These are phyloP conservation scores for Ceryle rudis DNA, from an alignment of 2,797 vertebrate species.

Conservation along the genomic window DNA sequence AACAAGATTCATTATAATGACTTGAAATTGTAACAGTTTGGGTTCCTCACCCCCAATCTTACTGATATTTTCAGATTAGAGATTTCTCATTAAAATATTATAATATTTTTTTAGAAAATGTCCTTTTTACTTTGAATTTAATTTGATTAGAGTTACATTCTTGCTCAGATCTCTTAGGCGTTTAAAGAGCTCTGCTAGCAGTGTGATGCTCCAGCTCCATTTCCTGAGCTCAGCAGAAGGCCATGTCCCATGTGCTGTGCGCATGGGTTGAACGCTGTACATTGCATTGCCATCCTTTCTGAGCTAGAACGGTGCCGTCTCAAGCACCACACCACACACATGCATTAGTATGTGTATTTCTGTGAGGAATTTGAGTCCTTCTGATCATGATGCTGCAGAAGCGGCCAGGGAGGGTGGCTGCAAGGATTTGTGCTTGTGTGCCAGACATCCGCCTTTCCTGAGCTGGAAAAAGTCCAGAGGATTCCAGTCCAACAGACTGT, in stretches of 20 bases:
- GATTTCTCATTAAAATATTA: background rate
- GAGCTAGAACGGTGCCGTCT: background rate
- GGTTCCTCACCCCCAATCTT: background rate
- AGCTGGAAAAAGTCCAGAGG: background rate
- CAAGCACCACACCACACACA: background rate
- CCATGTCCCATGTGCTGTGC: accelerated
- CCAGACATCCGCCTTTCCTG: background rate
- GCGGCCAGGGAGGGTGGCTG: background rate
- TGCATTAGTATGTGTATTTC: background rate
- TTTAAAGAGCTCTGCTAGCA: background rate
- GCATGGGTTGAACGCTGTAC: accelerated
- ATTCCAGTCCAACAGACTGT: background rate
- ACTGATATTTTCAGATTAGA: background rate
- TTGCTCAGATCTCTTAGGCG: background rate
- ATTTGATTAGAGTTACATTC: background rate
- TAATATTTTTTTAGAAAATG: background rate
- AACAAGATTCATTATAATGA: background rate
- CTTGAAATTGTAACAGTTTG: background rate
- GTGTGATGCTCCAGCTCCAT: background rate
- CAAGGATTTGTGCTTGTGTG: background rate
- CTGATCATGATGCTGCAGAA: background rate
- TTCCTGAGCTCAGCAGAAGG: background rate
- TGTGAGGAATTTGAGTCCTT: background rate
- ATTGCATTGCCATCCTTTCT: background rate
- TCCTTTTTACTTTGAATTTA: background rate